A percentile compares a stretch with the other conserved stretches of the same genome.
These are phyloP conservation scores for Gephyroberyx darwinii DNA, from an alignment of 2,797 vertebrate species.

Conservation along the genomic window DNA sequence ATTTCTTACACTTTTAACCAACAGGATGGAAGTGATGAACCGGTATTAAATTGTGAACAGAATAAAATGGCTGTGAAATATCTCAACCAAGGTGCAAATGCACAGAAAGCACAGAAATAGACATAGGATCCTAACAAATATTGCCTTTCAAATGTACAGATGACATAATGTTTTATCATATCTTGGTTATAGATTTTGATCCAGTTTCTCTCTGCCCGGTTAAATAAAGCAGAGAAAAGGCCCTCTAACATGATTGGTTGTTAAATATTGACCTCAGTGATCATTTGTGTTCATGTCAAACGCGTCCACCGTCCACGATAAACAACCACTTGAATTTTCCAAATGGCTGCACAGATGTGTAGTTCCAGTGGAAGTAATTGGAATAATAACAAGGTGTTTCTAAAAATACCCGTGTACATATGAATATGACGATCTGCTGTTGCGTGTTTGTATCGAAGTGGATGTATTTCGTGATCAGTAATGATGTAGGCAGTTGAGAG, in stretches of 20 bases:
- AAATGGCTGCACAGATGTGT: background rate
- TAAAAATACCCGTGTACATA: background rate
- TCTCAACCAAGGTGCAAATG: background rate
- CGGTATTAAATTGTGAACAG: background rate
- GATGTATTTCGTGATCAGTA: background rate
- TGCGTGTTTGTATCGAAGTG: background rate
- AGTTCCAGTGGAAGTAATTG: background rate
- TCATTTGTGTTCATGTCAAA: conserved; percentile 15
- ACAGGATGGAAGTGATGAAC: background rate
- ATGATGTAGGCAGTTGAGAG: background rate
- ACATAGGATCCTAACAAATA: no score
- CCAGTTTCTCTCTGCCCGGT: no score
- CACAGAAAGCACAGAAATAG: background rate
- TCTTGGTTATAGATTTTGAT: no score
- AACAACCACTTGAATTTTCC: background rate
- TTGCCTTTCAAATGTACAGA: no score
- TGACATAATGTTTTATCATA: no score
- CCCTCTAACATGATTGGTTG: background rate
- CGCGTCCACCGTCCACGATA: background rate
- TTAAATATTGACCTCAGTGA: background rate
- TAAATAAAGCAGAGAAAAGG: background rate
- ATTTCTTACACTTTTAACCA: background rate
- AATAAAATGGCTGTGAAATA: background rate
- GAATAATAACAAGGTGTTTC: background rate
- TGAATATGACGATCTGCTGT: background rate